Evolutionary conservation across 2,797 vertebrate species (phyloP).

Genomic region (Adelosebastes latens): DNA sequence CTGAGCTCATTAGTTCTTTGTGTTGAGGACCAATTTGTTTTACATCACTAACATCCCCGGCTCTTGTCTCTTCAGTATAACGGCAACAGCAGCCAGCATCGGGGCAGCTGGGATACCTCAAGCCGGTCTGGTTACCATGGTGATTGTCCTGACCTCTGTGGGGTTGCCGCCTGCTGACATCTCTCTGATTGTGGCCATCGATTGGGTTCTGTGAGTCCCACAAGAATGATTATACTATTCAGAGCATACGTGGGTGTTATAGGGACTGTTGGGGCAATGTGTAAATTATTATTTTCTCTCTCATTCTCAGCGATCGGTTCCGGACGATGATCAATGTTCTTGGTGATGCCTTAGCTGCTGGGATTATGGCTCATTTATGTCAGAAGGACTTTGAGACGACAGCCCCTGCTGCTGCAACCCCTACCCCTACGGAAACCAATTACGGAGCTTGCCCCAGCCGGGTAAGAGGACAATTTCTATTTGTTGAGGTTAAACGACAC

Average conservation of each 20-base stretch:
- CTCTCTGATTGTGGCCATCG: conserved; percentile 89
- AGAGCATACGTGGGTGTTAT: background rate
- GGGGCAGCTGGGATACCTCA: conserved; percentile 92
- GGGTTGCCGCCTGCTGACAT: conserved; percentile 91
- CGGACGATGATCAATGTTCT: conserved; percentile 92
- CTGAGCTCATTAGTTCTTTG: background rate
- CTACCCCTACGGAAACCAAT: background rate
- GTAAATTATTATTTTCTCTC: background rate
- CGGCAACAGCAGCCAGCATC: conserved; percentile 91
- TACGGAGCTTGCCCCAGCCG: conserved; percentile 42
- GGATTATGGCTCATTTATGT: conserved; percentile 89
- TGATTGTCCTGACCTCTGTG: conserved; percentile 91
- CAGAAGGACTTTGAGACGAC: conserved; percentile 81
- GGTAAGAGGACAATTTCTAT: conserved; percentile 60
- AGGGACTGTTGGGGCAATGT: too few species aligned
- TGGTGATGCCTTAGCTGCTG: conserved; percentile 89
- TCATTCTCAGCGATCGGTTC: conserved; percentile 84
- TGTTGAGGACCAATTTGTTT: background rate
- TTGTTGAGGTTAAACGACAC: background rate
- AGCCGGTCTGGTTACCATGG: conserved; percentile 91
- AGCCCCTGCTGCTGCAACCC: background rate
- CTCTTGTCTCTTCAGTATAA: conserved; percentile 81
- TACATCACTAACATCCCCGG: background rate
- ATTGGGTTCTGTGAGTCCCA: conserved; percentile 90
- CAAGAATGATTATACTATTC: too few species aligned